A percentile compares a stretch with the other conserved stretches of the same genome.
phyloP scores from a whole-genome alignment of 1,140 invertebrate genomes.

The Zophobas morio region DNA sequence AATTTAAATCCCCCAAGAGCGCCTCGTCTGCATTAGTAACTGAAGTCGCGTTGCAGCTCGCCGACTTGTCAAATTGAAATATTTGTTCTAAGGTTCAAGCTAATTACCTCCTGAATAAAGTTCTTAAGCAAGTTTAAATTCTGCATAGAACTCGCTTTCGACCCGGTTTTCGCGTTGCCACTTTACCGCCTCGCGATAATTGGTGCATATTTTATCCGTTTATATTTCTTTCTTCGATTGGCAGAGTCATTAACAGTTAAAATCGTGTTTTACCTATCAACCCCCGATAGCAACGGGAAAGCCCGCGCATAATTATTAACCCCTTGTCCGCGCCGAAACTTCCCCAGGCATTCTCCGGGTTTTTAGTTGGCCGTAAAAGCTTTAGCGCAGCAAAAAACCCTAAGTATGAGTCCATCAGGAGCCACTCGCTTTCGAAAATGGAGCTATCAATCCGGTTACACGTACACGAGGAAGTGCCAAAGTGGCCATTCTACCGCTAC shows the following conservation, averaged over 20 bases:
- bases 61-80: background rate
- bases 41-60: background rate
- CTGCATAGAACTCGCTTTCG: background rate
- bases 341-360: slow-evolving; percentile 31
- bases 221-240: too few species aligned
- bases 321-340: too few species aligned
- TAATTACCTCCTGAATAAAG: background rate
- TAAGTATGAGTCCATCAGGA: slow-evolving; percentile 52
- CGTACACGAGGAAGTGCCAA: slow-evolving; percentile 48
- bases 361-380: slow-evolving; percentile 36
- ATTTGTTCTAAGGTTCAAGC: slow-evolving; percentile 1
- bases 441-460: slow-evolving; percentile 49
- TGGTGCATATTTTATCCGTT: too few species aligned
- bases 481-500: slow-evolving; percentile 40
- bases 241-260: too few species aligned
- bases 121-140: background rate
- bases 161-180: too few species aligned
- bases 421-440: slow-evolving; percentile 38
- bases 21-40: too few species aligned
- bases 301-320: too few species aligned
- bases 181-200: too few species aligned
- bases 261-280: too few species aligned
- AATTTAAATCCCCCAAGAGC: too few species aligned
- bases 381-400: slow-evolving; percentile 18
- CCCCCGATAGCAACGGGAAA: too few species aligned